These are phyloP conservation scores for Listronotus bonariensis DNA, from an alignment of 1,140 invertebrate species.

Conservation along the genomic window DNA sequence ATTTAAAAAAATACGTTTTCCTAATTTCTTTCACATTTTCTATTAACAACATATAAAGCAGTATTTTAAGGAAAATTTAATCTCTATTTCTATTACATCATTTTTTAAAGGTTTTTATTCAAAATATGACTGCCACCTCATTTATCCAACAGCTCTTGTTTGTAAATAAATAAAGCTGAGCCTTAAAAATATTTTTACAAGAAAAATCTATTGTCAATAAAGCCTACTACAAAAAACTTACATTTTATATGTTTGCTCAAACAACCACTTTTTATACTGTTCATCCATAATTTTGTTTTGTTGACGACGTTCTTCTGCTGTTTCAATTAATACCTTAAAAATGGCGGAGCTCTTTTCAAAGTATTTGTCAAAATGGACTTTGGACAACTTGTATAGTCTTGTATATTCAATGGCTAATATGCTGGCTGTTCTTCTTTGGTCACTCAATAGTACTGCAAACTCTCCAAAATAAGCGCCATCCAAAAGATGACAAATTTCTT, in stretches of 20 bases:
- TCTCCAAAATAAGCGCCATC: slow-evolving; percentile 53
- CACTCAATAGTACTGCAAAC: slow-evolving; percentile 58
- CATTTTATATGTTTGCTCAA: slow-evolving; percentile 27
- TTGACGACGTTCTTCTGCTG: slow-evolving; percentile 39
- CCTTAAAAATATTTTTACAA: no score
- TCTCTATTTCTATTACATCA: no score
- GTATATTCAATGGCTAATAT: slow-evolving; percentile 63
- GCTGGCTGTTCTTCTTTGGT: slow-evolving; percentile 58
- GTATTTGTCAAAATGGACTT: slow-evolving; percentile 54
- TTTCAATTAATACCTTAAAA: slow-evolving; percentile 37
- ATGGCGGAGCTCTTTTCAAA: slow-evolving; percentile 38
- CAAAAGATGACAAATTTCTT: slow-evolving; percentile 55
- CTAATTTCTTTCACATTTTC: no score
- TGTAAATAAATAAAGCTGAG: no score
- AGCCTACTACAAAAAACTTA: no score
- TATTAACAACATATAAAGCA: no score
- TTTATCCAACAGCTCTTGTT: no score
- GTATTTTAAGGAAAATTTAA: no score
- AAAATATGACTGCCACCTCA: no score
- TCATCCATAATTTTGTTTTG: slow-evolving; percentile 41
- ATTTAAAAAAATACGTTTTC: no score
- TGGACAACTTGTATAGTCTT: slow-evolving; percentile 59
- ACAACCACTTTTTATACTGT: slow-evolving; percentile 40
- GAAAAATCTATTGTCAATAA: no score
- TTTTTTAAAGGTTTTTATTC: no score